Conservation (phyloP, 1,140 invertebrate species). For the Heliconius hermathena region DNA sequence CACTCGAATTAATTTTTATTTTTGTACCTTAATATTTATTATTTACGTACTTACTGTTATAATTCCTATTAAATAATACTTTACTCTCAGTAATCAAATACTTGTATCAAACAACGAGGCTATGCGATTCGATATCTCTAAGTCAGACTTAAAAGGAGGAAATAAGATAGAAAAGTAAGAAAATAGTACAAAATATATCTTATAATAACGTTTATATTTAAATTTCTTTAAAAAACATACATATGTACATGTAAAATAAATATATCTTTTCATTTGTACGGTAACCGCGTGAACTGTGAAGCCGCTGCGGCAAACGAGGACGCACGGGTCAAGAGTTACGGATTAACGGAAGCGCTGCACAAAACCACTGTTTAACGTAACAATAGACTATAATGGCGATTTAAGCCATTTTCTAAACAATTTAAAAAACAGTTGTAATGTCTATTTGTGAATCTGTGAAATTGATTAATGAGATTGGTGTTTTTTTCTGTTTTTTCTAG, state of each 20-base stretch:
- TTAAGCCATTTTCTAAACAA: slow-evolving; percentile 9
- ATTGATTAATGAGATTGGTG: background rate
- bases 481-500: background rate
- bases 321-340: slow-evolving; percentile 5
- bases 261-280: background rate
- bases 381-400: slow-evolving; percentile 1
- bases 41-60: too few relatives aligned
- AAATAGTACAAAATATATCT: background rate
- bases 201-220: too few relatives aligned
- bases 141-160: too few relatives aligned
- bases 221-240: too few relatives aligned
- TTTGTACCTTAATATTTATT: too few relatives aligned
- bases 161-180: too few relatives aligned
- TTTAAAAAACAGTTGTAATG: background rate
- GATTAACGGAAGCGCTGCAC: slow-evolving; percentile 1
- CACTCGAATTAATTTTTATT: too few relatives aligned
- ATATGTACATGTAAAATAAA: background rate
- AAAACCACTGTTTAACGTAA: slow-evolving; percentile 5
- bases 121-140: too few relatives aligned
- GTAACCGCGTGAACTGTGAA: background rate
- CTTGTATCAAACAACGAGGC: too few relatives aligned
- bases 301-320: slow-evolving; percentile 2
- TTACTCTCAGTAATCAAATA: too few relatives aligned
- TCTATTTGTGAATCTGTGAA: background rate
- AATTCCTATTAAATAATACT: too few relatives aligned